Base-by-base conservation (phyloP, 2,113 vertebrate genomes). In the Plectropomus leopardus region DNA sequence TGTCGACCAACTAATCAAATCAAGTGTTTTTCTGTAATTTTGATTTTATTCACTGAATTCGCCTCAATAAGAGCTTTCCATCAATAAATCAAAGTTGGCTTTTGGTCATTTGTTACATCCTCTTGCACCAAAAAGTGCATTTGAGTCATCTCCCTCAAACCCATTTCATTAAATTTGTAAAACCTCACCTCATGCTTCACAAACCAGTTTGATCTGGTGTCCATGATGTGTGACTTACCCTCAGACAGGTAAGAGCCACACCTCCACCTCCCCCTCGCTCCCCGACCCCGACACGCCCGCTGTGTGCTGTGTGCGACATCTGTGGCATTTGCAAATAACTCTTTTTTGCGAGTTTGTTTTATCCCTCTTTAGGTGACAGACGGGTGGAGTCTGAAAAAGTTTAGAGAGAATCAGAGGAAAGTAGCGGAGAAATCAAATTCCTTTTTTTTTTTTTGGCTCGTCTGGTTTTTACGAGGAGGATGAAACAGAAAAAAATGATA, bases 171-270 rank as follows among this genome's bases (percentile, higher is more conserved):
- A 86, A 86, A 92, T 76, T 81, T 84, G 48, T 76, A 84, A 89
- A 80, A 85, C 65, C 50, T 79, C 76, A 88, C 78, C 69, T 89
- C 83, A 87, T 84, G 90, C 90, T 91, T 91, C 88, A 89, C 80
- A 89, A 76, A 88, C 90, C 79, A 88, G 84, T 88, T 54, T 85
- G 72, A 77, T 76, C 81, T 88, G 82, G 88, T 91, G 69, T 84
- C 73, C 93, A 87, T 85, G 89, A 80, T 78, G 78, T 90, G 66
- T 89, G 86, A 85, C 76, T 78, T 94, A 88, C 69, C 78, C 76
- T 79, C 83, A 65, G 32, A 77, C 79, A 95, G 94, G 94, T 95
- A 95, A 94, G 94, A 81, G 26, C 55, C 72, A 55, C 65, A 44
- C 59, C 58, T 26, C 32, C 45, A 54, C 61, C 54, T 47, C 16